phyloP scores from a whole-genome alignment of 2,113 vertebrate genomes.

The Speoplatyrhinus poulsoni region DNA sequence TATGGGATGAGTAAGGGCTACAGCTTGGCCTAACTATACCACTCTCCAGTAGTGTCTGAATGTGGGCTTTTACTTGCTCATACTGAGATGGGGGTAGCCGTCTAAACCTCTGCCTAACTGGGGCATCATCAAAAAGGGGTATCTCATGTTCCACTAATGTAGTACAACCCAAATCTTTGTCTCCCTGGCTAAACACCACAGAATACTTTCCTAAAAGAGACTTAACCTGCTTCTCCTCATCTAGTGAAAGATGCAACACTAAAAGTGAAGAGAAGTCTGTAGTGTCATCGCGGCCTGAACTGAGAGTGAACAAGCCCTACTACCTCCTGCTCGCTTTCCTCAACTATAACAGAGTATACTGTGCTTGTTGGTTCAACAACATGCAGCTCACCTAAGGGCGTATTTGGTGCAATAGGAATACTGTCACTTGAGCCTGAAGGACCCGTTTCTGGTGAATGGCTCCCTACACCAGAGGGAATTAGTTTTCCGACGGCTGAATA shows the following conservation, averaged over 20 bases:
- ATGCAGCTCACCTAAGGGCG: no score
- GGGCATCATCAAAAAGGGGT: neutral
- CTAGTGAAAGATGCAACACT: neutral
- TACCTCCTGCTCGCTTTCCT: neutral
- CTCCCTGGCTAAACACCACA: neutral
- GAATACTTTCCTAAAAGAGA: neutral
- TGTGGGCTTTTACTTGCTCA: conserved; percentile 10
- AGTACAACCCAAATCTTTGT: neutral
- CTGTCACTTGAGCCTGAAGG: no score
- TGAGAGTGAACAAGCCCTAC: neutral
- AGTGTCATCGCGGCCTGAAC: neutral
- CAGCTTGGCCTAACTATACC: conserved; percentile 7
- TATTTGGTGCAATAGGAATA: no score
- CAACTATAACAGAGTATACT: neutral
- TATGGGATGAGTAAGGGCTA: conserved; percentile 16
- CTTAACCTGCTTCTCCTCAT: neutral
- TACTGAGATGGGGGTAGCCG: conserved; percentile 11
- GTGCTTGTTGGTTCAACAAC: no score
- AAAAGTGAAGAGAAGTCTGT: neutral
- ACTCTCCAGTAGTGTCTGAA: conserved; percentile 13
- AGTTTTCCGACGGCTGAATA: no score
- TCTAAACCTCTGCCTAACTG: neutral
- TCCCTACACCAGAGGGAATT: no score
- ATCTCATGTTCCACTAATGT: neutral
- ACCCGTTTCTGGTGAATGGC: no score